Conservation (phyloP, 2,888 invertebrate species). For the Drosophila ustulata region DNA sequence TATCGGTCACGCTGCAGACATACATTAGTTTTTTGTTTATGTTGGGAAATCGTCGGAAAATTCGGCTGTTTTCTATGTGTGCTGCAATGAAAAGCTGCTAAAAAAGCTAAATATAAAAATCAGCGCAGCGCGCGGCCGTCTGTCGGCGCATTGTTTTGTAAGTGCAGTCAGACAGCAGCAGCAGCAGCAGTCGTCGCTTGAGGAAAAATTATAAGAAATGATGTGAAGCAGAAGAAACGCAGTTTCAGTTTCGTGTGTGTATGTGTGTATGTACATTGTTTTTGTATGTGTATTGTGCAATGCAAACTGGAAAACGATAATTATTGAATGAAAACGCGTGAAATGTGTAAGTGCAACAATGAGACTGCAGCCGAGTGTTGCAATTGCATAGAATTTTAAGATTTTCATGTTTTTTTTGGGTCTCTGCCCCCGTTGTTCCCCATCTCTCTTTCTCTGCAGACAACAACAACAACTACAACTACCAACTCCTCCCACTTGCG, state of each 20-base stretch:
- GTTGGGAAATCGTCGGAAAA: constrained; percentile 73
- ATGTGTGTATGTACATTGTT: constrained; percentile 42
- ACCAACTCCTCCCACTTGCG: constrained; percentile 71
- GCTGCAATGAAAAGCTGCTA: constrained; percentile 73
- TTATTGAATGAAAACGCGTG: constrained; percentile 67
- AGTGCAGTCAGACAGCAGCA: constrained; percentile 46
- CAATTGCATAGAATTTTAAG: constrained; percentile 54
- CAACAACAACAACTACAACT: constrained; percentile 50
- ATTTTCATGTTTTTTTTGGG: constrained; percentile 57
- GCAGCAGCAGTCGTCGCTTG: constrained; percentile 39
- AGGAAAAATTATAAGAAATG: constrained; percentile 43
- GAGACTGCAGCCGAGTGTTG: constrained; percentile 33
- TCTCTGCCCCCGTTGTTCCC: constrained; percentile 22
- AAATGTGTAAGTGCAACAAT: constrained; percentile 66
- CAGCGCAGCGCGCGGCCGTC: constrained; percentile 67
- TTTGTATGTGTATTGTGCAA: constrained; percentile 66
- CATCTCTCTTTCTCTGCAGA: constrained; percentile 36
- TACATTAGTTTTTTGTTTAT: constrained; percentile 74
- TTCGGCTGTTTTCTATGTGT: constrained; percentile 62
- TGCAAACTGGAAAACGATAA: constrained; percentile 62
- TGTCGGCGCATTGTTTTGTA: constrained; percentile 61
- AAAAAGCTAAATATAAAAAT: constrained; percentile 79
- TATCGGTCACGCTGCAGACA: constrained; percentile 45
- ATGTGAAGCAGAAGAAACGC: constrained; percentile 74
- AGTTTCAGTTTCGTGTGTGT: constrained; percentile 49